Base-by-base conservation (phyloP, 1,140 invertebrate genomes). In the Scaptomyza pallida region DNA sequence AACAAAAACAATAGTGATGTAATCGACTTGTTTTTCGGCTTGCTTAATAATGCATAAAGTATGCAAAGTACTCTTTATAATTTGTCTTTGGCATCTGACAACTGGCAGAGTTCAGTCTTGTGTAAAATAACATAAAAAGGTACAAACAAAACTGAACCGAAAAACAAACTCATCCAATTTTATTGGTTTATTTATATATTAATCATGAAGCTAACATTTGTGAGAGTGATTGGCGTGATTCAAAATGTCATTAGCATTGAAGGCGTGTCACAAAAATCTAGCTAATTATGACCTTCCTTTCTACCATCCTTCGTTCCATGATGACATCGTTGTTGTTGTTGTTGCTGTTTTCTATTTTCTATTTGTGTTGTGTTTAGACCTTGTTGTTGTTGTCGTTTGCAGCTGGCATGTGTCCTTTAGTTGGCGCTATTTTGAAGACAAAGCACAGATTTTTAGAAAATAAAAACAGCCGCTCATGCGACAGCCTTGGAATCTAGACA, bases 361-460 rank as follows among this genome's bases (percentile, higher is more conserved):
- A 12, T 44, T 44, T 45, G 45, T 35, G 23, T 26, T 26, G 2
- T 12, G 6, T 12, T 35, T 35, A 35, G 33, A 37, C 17, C 37
- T 64, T 41, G 33, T 63, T 30, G 30, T 63, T 33, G 60, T 44
- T 63, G 52, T 70, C 50, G 63, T 70, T 72, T 75, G 26, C 45
- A 57, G 78, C 47, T 62, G 78, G 70, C 61, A 57, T 74, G 63
- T 80, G 68, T 80, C 73, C 65, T 73, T 76, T 80, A 73, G 81
- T 73, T 67, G 68, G 37, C 80, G 72, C 60, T 71, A 41, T 86
- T 80, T 77, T 56, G 63, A 72, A 75, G 68, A 86, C 81, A 81
- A 64, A 74, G 77, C 69, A 26, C 80, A 77, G 80, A 85, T 85
- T 86, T 85, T 68, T 65, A 41, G 47, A 44, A n/a, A n/a, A n/a